phyloP scores from a whole-genome alignment of 2,888 invertebrate species.

The Hipparchia sbordonii region DNA sequence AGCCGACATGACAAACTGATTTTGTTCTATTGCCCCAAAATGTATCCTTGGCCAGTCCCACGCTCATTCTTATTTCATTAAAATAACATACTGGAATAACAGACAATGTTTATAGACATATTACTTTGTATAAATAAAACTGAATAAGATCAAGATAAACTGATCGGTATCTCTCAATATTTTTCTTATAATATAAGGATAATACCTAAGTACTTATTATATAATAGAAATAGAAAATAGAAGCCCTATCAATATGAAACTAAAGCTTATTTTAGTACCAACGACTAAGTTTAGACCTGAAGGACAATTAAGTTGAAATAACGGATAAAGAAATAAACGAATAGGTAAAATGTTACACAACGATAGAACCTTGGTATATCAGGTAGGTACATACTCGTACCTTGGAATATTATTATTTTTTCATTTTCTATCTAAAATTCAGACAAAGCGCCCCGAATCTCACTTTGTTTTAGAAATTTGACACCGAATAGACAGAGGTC shows the following conservation, averaged over 20 bases:
- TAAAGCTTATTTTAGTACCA: neutral
- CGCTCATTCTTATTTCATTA: neutral
- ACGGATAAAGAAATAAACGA: no score
- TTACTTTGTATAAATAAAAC: no score
- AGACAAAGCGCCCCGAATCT: slow-evolving; percentile 5
- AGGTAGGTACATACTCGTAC: no score
- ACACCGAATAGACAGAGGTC: slow-evolving; percentile 63
- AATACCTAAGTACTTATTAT: no score
- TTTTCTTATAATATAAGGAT: no score
- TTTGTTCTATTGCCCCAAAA: slow-evolving; percentile 47
- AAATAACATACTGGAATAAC: neutral
- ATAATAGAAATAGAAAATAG: no score
- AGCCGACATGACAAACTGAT: slow-evolving; percentile 71
- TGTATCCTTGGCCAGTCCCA: neutral
- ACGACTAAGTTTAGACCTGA: neutral
- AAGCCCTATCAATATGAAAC: neutral
- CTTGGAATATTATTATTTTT: neutral
- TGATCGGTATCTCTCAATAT: no score
- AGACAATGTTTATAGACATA: no score
- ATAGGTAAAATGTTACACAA: no score
- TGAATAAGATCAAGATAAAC: no score
- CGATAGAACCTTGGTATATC: no score
- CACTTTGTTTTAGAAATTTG: slow-evolving; percentile 50
- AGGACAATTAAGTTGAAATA: neutral
- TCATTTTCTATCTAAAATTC: slow-evolving; percentile 8